A percentile compares a stretch with the other conserved stretches of the same genome.
Conservation (phyloP, 1,140 invertebrate species). For the Leguminivora glycinivorella region DNA sequence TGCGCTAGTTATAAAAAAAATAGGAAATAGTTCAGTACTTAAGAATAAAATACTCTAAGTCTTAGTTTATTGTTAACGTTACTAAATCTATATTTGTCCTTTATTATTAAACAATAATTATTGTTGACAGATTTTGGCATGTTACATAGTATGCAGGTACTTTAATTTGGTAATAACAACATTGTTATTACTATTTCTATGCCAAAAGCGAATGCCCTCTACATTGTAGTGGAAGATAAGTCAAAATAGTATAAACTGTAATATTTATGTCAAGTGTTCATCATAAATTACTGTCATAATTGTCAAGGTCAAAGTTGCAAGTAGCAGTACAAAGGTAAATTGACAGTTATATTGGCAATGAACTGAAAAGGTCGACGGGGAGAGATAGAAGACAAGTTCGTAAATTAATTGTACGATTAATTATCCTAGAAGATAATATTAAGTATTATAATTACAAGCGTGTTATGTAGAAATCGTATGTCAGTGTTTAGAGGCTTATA, state of each 20-base stretch:
- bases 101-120: no score
- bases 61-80: no score
- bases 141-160: not conserved
- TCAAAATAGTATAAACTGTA: not conserved
- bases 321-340: not conserved
- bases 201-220: constrained; percentile 4
- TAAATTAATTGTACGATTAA: not conserved
- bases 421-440: no score
- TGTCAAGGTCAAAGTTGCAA: not conserved
- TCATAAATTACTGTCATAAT: not conserved
- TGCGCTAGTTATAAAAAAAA: no score
- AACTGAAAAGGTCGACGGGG: not conserved
- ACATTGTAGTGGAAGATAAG: not conserved
- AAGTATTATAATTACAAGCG: no score
- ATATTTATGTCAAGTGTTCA: not conserved
- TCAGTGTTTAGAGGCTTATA: no score
- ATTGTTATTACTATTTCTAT: constrained; percentile 5
- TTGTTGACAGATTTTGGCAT: no score
- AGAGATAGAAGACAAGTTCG: not conserved
- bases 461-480: no score
- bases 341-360: constrained; percentile 9
- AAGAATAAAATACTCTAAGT: no score
- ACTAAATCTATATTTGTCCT: no score
- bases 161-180: not conserved
- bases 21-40: no score